A percentile compares a stretch with the other conserved stretches of the same genome.
Evolutionary conservation across 2,113 vertebrate species (phyloP).

Genomic region (Steatornis caripensis): DNA sequence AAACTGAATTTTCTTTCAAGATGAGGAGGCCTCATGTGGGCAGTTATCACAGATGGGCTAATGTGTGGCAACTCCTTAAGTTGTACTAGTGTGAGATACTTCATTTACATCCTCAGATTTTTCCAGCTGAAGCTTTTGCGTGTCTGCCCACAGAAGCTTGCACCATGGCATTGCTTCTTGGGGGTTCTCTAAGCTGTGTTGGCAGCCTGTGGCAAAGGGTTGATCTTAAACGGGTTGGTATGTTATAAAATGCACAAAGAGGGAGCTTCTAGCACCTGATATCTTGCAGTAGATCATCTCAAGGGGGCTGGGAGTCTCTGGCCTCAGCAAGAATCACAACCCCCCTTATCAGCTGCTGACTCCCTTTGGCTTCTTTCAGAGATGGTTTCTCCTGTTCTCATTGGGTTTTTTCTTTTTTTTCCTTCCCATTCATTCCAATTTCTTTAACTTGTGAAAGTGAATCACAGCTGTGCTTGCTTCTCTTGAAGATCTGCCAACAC

Average conservation of each 20-base stretch:
- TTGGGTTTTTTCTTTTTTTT: background rate
- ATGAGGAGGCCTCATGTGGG: background rate
- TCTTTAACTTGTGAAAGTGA: slow-evolving; percentile 9
- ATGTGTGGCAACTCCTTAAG: background rate
- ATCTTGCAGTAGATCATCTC: background rate
- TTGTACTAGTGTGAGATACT: background rate
- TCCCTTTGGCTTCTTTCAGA: background rate
- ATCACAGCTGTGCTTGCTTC: background rate
- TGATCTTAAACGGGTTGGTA: background rate
- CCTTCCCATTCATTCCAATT: background rate
- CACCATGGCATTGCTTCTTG: background rate
- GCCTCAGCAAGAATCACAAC: background rate
- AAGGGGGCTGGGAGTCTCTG: background rate
- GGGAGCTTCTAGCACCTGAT: background rate
- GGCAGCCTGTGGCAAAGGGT: background rate
- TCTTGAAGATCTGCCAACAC: slow-evolving; percentile 2
- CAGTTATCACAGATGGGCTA: background rate
- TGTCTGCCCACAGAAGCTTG: background rate
- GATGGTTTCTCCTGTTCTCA: background rate
- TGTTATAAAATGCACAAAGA: background rate
- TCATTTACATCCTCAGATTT: background rate
- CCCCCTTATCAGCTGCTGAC: background rate
- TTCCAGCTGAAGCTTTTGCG: background rate
- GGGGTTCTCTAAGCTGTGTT: background rate
- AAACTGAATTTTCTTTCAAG: background rate